Evolutionary conservation across 2,797 vertebrate genomes (phyloP).

Genomic region (Coranthus polyacanthus): DNA sequence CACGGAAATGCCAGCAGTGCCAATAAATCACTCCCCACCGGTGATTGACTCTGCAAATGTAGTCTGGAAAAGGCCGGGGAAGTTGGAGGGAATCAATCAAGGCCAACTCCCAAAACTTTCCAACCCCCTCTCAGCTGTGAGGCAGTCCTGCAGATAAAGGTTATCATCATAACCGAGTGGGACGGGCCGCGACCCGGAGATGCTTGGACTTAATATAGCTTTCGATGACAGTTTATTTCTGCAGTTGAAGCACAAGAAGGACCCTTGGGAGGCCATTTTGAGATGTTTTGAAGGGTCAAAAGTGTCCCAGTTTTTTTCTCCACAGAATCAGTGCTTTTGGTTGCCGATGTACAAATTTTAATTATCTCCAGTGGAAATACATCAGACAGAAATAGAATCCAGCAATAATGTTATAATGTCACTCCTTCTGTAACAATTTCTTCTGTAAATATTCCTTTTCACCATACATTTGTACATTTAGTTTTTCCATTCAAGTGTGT

Average conservation of each 20-base stretch:
- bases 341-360: too few species aligned
- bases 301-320: not conserved
- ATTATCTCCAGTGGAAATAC: too few species aligned
- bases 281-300: slow-evolving; percentile 14
- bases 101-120: slow-evolving; percentile 60
- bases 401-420: not conserved
- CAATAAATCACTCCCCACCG: slow-evolving; percentile 73
- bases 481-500: too few species aligned
- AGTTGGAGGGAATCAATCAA: slow-evolving; percentile 74
- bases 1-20: slow-evolving; percentile 76
- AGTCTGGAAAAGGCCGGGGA: slow-evolving; percentile 61
- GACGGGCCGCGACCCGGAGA: slow-evolving; percentile 33
- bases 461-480: too few species aligned
- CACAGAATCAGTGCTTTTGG: too few species aligned
- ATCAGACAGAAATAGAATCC: not conserved
- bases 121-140: slow-evolving; percentile 36
- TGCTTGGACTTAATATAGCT: slow-evolving; percentile 27
- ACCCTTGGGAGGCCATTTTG: not conserved
- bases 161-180: slow-evolving; percentile 51
- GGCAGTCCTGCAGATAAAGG: slow-evolving; percentile 51
- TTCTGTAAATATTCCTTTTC: too few species aligned
- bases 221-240: slow-evolving; percentile 37
- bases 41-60: slow-evolving; percentile 80
- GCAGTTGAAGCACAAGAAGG: slow-evolving; percentile 4
- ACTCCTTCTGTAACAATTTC: too few species aligned